A percentile compares a stretch with the other conserved stretches of the same genome.
phyloP scores from a whole-genome alignment of 2,113 vertebrate genomes.

The Dicentrarchus labrax region DNA sequence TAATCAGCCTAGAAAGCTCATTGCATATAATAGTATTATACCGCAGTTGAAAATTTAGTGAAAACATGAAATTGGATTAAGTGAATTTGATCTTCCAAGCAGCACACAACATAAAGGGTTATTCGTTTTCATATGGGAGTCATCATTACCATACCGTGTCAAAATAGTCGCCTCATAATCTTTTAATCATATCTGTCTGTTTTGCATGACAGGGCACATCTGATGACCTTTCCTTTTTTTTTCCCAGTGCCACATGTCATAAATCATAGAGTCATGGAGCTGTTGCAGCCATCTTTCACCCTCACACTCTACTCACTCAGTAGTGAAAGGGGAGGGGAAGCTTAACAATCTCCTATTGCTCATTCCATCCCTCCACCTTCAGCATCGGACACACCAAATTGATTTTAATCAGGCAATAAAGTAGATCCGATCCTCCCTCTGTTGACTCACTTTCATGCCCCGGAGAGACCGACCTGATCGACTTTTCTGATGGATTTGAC shows the following conservation, averaged over 20 bases:
- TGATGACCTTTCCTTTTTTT: slow-evolving; percentile 62
- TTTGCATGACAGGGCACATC: slow-evolving; percentile 51
- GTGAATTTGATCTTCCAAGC: slow-evolving; percentile 6
- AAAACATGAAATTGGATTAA: slow-evolving; percentile 46
- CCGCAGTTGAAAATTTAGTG: slow-evolving; percentile 13
- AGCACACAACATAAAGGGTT: background rate
- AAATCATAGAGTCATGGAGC: slow-evolving; percentile 45
- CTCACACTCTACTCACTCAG: slow-evolving; percentile 13
- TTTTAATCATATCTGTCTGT: slow-evolving; percentile 48
- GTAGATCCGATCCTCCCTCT: slow-evolving; percentile 70
- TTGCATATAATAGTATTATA: background rate
- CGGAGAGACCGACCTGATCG: slow-evolving; percentile 70
- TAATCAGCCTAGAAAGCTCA: slow-evolving; percentile 7
- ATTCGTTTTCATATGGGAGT: slow-evolving; percentile 27
- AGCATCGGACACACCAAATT: slow-evolving; percentile 73
- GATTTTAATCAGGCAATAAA: slow-evolving; percentile 80
- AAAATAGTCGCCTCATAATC: slow-evolving; percentile 27
- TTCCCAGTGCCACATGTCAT: slow-evolving; percentile 15
- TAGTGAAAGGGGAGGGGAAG: slow-evolving; percentile 45
- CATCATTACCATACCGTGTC: slow-evolving; percentile 31
- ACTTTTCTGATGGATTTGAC: slow-evolving; percentile 71
- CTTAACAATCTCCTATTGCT: slow-evolving; percentile 50
- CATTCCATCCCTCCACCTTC: slow-evolving; percentile 56
- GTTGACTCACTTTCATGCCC: slow-evolving; percentile 78
- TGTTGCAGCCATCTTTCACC: slow-evolving; percentile 8